phyloP scores from a whole-genome alignment of 92 coral and sea anemone species.

The Porites evermanni region DNA sequence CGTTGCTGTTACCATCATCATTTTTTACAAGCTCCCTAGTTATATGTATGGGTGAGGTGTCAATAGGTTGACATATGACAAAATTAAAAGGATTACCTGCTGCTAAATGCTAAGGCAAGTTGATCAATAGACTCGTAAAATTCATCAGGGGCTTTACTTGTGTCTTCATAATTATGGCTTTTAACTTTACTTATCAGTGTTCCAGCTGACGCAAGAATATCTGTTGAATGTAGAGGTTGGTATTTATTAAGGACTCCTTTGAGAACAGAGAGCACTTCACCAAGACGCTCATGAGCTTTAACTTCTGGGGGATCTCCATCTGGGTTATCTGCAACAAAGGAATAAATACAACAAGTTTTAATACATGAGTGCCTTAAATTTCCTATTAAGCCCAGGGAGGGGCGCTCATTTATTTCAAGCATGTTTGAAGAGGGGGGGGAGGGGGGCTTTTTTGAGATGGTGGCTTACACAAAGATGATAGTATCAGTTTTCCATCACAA shows the following conservation, averaged over 20 bases:
- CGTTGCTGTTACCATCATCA: too few species aligned
- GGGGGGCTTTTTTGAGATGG: too few species aligned
- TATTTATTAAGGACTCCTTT: slow-evolving; percentile 92
- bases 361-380: too few species aligned
- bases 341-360: not conserved
- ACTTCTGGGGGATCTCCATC: slow-evolving; percentile 85
- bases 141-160: slow-evolving; percentile 87
- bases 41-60: too few species aligned
- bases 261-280: slow-evolving; percentile 90
- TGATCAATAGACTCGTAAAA: slow-evolving; percentile 98
- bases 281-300: slow-evolving; percentile 93
- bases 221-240: slow-evolving; percentile 89
- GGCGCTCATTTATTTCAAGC: too few species aligned
- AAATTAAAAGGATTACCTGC: slow-evolving; percentile 70
- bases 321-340: slow-evolving; percentile 53
- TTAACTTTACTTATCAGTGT: slow-evolving; percentile 87
- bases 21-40: too few species aligned
- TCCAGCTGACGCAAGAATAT: slow-evolving; percentile 96
- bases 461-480: too few species aligned
- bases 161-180: slow-evolving; percentile 86
- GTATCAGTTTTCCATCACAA: too few species aligned
- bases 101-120: slow-evolving; percentile 94
- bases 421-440: too few species aligned
- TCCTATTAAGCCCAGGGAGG: too few species aligned
- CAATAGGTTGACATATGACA: not conserved